A percentile compares a stretch with the other conserved stretches of the same genome.
These are phyloP conservation scores for Glomeris marginata DNA, from an alignment of 2,888 invertebrate genomes.

Conservation along the genomic window DNA sequence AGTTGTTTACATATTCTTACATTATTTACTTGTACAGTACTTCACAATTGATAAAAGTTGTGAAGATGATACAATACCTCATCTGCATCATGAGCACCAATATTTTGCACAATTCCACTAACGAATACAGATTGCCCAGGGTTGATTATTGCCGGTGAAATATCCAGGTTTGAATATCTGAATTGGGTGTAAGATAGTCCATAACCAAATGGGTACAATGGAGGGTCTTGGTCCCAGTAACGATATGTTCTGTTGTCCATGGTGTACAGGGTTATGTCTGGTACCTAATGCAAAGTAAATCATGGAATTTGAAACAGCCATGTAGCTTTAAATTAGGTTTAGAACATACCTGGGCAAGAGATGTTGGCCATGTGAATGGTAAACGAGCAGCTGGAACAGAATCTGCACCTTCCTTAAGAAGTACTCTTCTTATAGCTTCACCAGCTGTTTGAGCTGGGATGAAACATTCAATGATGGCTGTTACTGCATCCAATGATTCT, in stretches of 20 bases:
- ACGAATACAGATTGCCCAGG: constrained; percentile 5
- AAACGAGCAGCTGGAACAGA: neutral
- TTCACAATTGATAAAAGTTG: neutral
- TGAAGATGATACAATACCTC: constrained; percentile 4
- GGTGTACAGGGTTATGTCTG: constrained; percentile 8
- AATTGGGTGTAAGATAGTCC: constrained; percentile 13
- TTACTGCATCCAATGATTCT: neutral
- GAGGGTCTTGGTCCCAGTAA: constrained; percentile 12
- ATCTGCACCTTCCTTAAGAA: neutral
- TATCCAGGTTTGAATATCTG: constrained; percentile 8
- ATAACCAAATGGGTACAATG: constrained; percentile 13
- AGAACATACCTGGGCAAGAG: neutral
- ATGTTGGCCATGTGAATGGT: neutral
- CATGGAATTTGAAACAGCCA: too few species aligned
- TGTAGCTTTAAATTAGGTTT: too few species aligned
- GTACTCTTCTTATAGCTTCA: neutral
- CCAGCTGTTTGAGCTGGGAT: constrained; percentile 2
- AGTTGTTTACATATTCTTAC: neutral
- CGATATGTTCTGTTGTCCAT: constrained; percentile 13
- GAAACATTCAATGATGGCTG: neutral
- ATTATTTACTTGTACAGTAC: neutral
- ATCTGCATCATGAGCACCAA: constrained; percentile 10
- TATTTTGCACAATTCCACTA: constrained; percentile 6
- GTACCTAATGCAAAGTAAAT: neutral
- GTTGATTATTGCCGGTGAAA: constrained; percentile 2